Conservation (phyloP, 1,140 invertebrate species). For the Hypothenemus hampei region DNA sequence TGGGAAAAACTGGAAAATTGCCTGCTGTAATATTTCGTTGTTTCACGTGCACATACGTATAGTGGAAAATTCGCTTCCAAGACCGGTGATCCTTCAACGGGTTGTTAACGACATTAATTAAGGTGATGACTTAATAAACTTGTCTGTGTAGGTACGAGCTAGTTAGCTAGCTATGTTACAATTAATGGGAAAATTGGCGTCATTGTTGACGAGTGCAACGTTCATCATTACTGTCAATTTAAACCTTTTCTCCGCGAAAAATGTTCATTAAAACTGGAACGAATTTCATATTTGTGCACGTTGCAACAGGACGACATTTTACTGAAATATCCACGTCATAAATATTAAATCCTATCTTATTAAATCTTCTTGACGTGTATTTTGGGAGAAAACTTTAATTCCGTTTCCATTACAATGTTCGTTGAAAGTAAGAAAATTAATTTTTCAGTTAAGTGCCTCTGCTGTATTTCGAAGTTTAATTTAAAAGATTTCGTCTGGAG, state of each 20-base stretch:
- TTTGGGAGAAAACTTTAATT: conserved; percentile 3
- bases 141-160: not conserved
- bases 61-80: not conserved
- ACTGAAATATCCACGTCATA: too few species aligned
- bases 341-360: conserved; percentile 2
- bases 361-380: not conserved
- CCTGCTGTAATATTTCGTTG: not conserved
- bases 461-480: conserved; percentile 1
- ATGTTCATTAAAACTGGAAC: too few species aligned
- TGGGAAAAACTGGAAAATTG: not conserved
- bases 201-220: not conserved
- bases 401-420: conserved; percentile 7
- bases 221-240: not conserved
- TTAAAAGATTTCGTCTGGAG: not conserved
- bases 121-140: conserved; percentile 2
- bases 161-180: not conserved
- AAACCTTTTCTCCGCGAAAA: too few species aligned
- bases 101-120: conserved; percentile 4
- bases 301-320: too few species aligned
- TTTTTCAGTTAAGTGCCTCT: conserved; percentile 1
- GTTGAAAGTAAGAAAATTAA: conserved; percentile 7
- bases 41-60: too few species aligned
- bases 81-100: not conserved
- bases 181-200: not conserved
- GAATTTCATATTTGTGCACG: too few species aligned